Evolutionary conservation across 2,888 invertebrate genomes (phyloP).

Genomic region (Ceriagrion tenellum): DNA sequence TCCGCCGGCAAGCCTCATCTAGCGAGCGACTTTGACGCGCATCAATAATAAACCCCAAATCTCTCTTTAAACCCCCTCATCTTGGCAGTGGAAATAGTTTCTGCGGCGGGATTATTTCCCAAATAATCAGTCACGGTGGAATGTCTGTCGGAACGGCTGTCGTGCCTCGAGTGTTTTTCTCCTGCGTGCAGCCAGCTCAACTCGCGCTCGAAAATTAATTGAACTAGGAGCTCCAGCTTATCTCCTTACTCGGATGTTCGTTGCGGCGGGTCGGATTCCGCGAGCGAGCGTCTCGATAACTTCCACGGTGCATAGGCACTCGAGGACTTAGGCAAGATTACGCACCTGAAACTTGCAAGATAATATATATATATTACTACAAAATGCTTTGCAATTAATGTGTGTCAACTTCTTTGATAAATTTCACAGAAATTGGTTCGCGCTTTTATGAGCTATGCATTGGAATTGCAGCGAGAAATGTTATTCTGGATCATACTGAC

Average conservation of each 20-base stretch:
- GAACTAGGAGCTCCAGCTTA: not conserved
- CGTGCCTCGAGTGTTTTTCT: not conserved
- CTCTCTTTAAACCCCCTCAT: not conserved
- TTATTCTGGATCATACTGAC: too few species aligned
- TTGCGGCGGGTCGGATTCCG: not conserved
- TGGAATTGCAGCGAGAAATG: too few species aligned
- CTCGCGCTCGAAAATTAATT: not conserved
- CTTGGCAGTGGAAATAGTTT: not conserved
- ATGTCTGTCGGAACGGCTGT: not conserved
- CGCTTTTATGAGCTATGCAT: too few species aligned
- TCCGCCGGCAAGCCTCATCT: not conserved
- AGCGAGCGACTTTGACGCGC: not conserved
- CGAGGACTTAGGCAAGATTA: not conserved
- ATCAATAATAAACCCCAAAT: not conserved
- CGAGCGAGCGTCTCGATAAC: not conserved
- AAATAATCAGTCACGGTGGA: not conserved
- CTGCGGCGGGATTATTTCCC: not conserved
- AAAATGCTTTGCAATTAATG: too few species aligned
- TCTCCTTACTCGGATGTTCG: not conserved
- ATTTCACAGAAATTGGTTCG: too few species aligned
- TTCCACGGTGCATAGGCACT: not conserved
- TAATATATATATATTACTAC: too few species aligned
- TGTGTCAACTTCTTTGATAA: too few species aligned
- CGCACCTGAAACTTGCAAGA: not conserved
- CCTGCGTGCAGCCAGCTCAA: not conserved